Evolutionary conservation across 2,113 vertebrate genomes (phyloP).

Genomic region (Phoxinus phoxinus): DNA sequence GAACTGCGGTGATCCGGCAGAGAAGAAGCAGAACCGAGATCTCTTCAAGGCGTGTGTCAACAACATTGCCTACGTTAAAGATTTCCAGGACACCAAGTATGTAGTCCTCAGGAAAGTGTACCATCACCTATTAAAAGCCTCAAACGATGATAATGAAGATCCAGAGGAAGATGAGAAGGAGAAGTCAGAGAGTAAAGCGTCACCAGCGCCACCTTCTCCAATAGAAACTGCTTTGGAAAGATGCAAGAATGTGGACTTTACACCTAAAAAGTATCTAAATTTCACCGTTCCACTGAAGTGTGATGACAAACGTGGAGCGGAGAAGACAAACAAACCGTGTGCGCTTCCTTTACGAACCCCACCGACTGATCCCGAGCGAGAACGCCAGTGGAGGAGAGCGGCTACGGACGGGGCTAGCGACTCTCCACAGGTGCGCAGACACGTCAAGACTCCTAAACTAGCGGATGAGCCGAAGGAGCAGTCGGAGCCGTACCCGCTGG

Average conservation of each 20-base stretch:
- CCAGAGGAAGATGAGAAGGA: neutral
- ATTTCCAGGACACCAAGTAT: conserved; percentile 78
- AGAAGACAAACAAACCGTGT: conserved; percentile 73
- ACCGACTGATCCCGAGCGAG: neutral
- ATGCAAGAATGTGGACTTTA: conserved; percentile 17
- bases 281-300: conserved; percentile 50
- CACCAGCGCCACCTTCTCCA: conserved; percentile 20
- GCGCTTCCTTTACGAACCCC: conserved; percentile 81
- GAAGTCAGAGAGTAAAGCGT: neutral
- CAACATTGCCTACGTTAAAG: conserved; percentile 81
- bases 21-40: conserved; percentile 76
- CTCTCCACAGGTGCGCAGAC: conserved; percentile 69
- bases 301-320: neutral
- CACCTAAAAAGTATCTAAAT: conserved; percentile 54
- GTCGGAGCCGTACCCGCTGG: conserved; percentile 75
- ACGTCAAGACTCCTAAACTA: conserved; percentile 64
- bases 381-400: conserved; percentile 44
- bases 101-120: conserved; percentile 79
- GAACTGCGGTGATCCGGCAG: conserved; percentile 72
- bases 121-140: conserved; percentile 56
- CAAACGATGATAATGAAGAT: neutral
- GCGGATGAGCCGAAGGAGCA: conserved; percentile 68
- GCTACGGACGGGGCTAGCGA: conserved; percentile 40
- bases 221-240: conserved; percentile 62
- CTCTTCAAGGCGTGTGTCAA: conserved; percentile 85